These are phyloP conservation scores for Nannoperca australis DNA, from an alignment of 2,797 vertebrate genomes.

Conservation along the genomic window DNA sequence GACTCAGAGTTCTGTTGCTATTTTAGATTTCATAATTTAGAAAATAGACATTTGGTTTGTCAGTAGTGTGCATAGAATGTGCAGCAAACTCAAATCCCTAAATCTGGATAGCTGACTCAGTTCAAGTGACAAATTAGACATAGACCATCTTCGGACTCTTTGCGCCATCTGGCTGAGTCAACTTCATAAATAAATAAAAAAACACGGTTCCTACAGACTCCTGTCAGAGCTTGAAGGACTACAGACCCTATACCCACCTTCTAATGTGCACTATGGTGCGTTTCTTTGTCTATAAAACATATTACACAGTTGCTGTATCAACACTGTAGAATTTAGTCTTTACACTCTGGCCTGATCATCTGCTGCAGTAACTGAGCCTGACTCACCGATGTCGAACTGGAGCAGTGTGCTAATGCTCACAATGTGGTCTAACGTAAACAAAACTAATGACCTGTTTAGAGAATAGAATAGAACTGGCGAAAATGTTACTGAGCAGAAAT, in stretches of 20 bases:
- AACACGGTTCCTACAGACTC: not conserved
- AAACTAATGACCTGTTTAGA: not conserved
- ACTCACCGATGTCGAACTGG: not conserved
- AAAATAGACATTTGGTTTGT: too few species aligned
- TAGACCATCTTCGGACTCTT: slow-evolving; percentile 10
- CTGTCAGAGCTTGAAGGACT: not conserved
- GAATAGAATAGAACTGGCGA: too few species aligned
- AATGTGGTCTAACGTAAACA: not conserved
- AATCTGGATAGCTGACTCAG: slow-evolving; percentile 25
- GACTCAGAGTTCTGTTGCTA: too few species aligned
- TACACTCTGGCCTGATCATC: slow-evolving; percentile 9
- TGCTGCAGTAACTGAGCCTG: not conserved
- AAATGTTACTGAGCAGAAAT: too few species aligned
- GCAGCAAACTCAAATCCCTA: not conserved
- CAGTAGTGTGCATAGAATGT: not conserved
- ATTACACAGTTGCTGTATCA: not conserved
- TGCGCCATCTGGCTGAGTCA: slow-evolving; percentile 17
- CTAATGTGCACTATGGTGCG: not conserved
- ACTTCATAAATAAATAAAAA: not conserved
- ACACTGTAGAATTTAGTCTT: not conserved
- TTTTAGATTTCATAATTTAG: not conserved
- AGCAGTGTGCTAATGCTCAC: not conserved
- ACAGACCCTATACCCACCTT: not conserved
- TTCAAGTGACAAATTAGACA: slow-evolving; percentile 15
- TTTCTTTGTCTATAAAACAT: not conserved